These are phyloP conservation scores for Coluber constrictor DNA, from an alignment of 2,797 vertebrate genomes.

Conservation along the genomic window DNA sequence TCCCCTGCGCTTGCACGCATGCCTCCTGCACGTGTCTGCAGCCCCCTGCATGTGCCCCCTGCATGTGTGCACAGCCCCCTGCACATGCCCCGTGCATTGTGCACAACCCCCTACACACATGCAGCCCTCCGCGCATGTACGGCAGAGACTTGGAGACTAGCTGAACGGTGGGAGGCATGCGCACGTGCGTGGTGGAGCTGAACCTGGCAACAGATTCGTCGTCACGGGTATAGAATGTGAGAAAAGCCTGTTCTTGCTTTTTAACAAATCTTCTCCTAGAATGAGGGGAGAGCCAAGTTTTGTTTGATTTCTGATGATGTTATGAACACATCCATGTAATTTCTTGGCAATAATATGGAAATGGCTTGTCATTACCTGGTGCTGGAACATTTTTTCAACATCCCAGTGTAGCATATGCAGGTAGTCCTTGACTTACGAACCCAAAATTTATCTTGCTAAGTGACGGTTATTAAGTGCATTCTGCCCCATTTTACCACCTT, in stretches of 20 bases:
- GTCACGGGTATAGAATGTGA: neutral
- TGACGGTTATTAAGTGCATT: neutral
- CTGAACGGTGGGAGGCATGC: no score
- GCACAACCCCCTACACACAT: no score
- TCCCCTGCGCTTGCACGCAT: no score
- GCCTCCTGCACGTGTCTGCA: no score
- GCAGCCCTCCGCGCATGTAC: no score
- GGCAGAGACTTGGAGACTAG: no score
- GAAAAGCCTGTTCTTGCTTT: constrained; percentile 12
- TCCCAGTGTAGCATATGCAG: neutral
- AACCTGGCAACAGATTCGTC: no score
- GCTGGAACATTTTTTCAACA: neutral
- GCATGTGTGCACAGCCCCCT: no score
- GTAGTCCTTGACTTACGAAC: neutral
- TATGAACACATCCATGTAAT: neutral
- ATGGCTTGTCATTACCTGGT: neutral
- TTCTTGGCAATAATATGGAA: neutral
- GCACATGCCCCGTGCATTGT: no score
- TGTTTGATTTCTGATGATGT: neutral
- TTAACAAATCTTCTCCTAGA: neutral
- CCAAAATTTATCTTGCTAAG: neutral
- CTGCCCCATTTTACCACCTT: neutral
- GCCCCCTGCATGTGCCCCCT: no score
- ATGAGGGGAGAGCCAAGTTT: constrained; percentile 32
- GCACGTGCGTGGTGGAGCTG: no score